Percentiles rank a stretch among this genome's conserved stretches.
phyloP scores from a whole-genome alignment of 30 jellyfish, hydroid and myxozoan species.

The Hydractinia echinata region DNA sequence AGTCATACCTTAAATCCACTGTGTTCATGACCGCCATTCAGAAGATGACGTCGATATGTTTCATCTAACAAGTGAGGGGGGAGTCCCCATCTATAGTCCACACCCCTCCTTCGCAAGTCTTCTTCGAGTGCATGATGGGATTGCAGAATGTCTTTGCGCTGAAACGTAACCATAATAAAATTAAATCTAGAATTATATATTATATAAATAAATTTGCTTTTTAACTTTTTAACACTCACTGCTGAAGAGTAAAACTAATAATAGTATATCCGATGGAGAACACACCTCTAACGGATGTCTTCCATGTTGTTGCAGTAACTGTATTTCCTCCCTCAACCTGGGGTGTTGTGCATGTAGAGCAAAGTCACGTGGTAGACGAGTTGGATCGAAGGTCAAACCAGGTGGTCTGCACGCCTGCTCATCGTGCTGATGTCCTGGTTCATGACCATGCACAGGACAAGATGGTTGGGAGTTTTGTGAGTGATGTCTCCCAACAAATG shows the following conservation, averaged over 20 bases:
- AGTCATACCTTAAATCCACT: constrained; percentile 57
- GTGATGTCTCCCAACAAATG: constrained; percentile 58
- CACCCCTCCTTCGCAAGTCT: constrained; percentile 89
- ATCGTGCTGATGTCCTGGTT: constrained; percentile 82
- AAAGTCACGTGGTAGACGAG: constrained; percentile 54
- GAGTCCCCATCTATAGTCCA: constrained; percentile 81
- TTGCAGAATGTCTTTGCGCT: constrained; percentile 75
- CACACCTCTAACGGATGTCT: constrained; percentile 57
- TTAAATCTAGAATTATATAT: neutral
- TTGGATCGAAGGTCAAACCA: constrained; percentile 71
- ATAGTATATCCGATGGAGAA: neutral
- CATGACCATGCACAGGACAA: constrained; percentile 99
- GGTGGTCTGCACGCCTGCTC: constrained; percentile 68
- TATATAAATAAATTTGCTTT: too few relatives aligned
- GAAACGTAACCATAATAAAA: neutral
- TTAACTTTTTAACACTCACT: too few relatives aligned
- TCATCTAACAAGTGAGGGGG: constrained; percentile 74
- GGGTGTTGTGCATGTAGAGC: constrained; percentile 73
- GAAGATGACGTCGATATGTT: constrained; percentile 68
- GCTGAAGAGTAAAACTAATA: too few relatives aligned
- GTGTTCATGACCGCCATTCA: constrained; percentile 57
- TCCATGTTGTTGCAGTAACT: constrained; percentile 46
- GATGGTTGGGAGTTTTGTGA: constrained; percentile 73
- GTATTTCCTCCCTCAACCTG: constrained; percentile 80
- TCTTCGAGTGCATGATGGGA: constrained; percentile 75